Base-by-base conservation (phyloP, 1,140 invertebrate genomes). In the Eufriesea mexicana region DNA sequence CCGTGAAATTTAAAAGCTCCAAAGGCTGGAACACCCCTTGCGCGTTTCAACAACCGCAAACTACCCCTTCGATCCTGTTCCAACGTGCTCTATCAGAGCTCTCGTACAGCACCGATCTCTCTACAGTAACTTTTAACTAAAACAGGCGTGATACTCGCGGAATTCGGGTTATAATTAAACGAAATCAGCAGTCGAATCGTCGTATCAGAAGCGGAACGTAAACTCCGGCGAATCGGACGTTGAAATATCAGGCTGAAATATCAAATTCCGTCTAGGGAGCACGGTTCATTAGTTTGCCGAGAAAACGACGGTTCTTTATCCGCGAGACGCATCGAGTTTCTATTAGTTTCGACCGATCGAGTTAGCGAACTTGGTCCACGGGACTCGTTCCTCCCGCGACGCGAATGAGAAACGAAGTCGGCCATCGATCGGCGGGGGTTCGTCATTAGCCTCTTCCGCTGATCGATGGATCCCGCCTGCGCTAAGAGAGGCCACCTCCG, bases 331-430 rank as follows among this genome's bases (percentile, higher is more conserved):
- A 80, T 80, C 79, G 79, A 55, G 71, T 80, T 80, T 80, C 79
- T 74, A 80, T 80, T 80, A 80, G 79, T 74, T 66, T 80, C 70
- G 71, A 16, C 59, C 20, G 71, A 80, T 74, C 79, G 79, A 74
- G 79, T 80, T 80, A 74, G 79, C 20, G 7, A 74, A 80, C 35
- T 74, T 74, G 28, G 74, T 51, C 55, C 35, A 35, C 51, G 55
- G 28, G 18, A 74, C 47, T 74, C 79, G 70, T 74, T 80, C 62
- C 49, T 28, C 25, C 45, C 45, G 1, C 42, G 59, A 28, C 12
- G 10, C 47, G 70, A 74, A 74, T 55, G 59, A 62, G 71, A 55
- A 74, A 80, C 23, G 79, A 80, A 74, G 54, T 80, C 35, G 79
- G 59, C 49, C 71, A 79, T 79, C 55, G 67, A 72, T 71, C 61